Base-by-base conservation (phyloP, 2,888 invertebrate species). In the Cataglyphis rosenhaueri region DNA sequence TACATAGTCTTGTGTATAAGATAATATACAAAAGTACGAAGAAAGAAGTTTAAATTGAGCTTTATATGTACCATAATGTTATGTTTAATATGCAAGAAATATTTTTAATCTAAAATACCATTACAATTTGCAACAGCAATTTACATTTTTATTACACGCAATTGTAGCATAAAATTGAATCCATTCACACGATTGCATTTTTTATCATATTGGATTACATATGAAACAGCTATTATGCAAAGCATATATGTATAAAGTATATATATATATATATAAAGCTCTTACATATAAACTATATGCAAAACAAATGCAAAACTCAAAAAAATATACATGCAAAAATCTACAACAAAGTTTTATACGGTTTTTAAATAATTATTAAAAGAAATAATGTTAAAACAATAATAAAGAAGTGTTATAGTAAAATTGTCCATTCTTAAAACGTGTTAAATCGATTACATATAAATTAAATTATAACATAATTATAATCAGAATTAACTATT, bases 121-220 rank as follows among this genome's bases (percentile, higher is more conserved):
- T 12, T 35, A 48, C 21, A 65, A 75, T 65, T 52, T 4, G 35
- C 75, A 75, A 18, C 6, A 25, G 35, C 44, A 75, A 65, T 75
- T 75, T 65, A 75, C 35, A 64, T 8, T 35, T 75, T 75, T 18
- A 65, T 18, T 35, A 35, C 48, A 65, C n/a, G 75, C 48, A 35
- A 65, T 12, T 65, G 18, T 41, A 35, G 35, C 25, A 12, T 48
- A 25, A 64, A 75, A 75, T 75, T 64, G 12, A 8, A 35, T 55
- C 0, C 4, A 18, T 25, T 38, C 4, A n/a, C 21, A 21, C 6
- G 5, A 55, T 66, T 38, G 12, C 15, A 29, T 21, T 76, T 52
- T 1, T 15, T 25, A 55, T 68, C n/a, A 8, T 57, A 41, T 55
- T 76, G 15, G 1, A 10, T 76, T 41, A 68, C 38, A 61, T n/a